phyloP scores from a whole-genome alignment of 2,113 vertebrate genomes.

The Opisthocomus hoazin region DNA sequence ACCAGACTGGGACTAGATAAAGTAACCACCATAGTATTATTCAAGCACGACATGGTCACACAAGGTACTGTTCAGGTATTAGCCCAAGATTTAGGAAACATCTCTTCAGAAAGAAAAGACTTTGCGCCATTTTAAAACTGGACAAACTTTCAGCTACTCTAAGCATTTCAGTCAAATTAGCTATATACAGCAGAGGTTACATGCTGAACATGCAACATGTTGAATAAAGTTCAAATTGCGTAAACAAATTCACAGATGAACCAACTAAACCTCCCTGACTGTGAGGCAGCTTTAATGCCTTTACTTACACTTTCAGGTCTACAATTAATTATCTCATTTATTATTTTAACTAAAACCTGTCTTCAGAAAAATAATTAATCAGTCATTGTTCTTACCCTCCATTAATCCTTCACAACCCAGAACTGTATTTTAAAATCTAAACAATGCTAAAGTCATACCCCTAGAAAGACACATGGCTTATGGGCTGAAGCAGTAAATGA shows the following conservation, averaged over 20 bases:
- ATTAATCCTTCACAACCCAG: neutral
- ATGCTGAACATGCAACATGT: fast-evolving
- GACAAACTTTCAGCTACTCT: neutral
- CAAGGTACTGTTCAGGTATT: neutral
- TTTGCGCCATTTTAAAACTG: neutral
- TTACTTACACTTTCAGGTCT: neutral
- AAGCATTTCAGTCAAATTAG: neutral
- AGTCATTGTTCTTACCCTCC: neutral
- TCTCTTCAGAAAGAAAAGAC: neutral
- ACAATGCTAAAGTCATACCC: neutral
- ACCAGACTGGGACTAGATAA: neutral
- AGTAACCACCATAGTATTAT: fast-evolving
- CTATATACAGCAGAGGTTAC: neutral
- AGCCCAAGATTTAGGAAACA: neutral
- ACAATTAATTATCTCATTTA: neutral
- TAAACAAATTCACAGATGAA: neutral
- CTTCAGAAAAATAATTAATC: neutral
- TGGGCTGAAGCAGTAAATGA: neutral
- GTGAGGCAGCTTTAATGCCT: neutral
- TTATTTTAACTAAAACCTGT: neutral
- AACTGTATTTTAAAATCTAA: neutral
- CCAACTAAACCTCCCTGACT: neutral
- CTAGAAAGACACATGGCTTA: neutral
- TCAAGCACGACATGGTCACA: neutral
- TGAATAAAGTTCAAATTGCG: neutral